Evolutionary conservation across 2,113 vertebrate genomes (phyloP).

Genomic region (Tetrao urogallus): DNA sequence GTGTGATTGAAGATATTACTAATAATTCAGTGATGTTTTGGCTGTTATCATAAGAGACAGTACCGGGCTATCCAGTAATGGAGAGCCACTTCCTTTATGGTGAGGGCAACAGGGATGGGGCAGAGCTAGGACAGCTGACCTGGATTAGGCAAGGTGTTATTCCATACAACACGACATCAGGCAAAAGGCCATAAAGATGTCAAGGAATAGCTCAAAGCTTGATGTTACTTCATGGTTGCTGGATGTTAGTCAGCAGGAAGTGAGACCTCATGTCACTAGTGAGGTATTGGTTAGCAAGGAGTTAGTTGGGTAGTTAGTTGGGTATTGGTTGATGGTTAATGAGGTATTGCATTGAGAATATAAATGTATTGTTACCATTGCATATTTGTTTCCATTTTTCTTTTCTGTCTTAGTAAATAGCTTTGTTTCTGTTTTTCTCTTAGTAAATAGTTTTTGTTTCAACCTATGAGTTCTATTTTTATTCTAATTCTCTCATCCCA

Average conservation of each 20-base stretch:
- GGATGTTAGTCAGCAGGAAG: background rate
- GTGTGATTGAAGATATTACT: accelerated
- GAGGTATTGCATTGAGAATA: background rate
- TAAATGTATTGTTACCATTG: background rate
- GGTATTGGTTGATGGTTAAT: too few relatives aligned
- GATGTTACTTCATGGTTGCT: background rate
- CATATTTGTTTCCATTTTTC: too few relatives aligned
- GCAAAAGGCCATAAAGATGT: background rate
- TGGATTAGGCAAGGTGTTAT: background rate
- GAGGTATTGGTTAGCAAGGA: too few relatives aligned
- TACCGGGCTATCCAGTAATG: too few relatives aligned
- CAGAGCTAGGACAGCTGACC: background rate
- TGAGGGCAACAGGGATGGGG: too few relatives aligned
- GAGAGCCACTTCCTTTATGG: background rate
- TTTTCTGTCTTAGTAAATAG: background rate
- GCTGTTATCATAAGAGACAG: too few relatives aligned
- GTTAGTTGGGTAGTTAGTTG: too few relatives aligned
- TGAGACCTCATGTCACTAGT: too few relatives aligned
- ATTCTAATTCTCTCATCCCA: background rate
- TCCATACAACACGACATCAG: too few relatives aligned
- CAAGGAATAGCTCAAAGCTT: background rate
- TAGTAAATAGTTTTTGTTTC: background rate
- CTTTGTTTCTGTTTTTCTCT: background rate
- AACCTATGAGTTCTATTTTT: background rate
- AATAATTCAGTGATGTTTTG: too few relatives aligned